Conservation (phyloP, 2,888 invertebrate species). For the Leptogaster cylindrica region DNA sequence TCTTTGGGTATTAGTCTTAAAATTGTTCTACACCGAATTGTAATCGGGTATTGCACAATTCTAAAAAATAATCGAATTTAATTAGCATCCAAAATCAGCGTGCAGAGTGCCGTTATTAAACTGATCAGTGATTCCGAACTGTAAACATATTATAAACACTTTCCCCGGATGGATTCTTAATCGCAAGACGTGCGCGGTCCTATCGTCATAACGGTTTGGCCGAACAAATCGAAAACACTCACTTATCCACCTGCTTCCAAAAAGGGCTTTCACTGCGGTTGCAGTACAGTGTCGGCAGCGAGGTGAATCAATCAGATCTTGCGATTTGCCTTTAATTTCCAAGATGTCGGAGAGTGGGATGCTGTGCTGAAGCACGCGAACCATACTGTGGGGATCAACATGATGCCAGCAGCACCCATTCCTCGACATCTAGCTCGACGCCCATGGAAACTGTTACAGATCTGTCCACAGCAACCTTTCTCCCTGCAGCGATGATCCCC, state of each 20-base stretch:
- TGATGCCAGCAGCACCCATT: too few relatives aligned
- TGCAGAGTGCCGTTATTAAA: slow-evolving; percentile 39
- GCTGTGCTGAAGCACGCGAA: too few relatives aligned
- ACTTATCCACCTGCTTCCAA: slow-evolving; percentile 18
- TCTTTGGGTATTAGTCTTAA: too few relatives aligned
- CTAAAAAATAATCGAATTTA: background rate
- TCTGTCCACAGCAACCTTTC: slow-evolving; percentile 15
- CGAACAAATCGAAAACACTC: background rate
- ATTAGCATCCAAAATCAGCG: slow-evolving; percentile 12
- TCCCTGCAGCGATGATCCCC: background rate
- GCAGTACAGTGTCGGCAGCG: background rate
- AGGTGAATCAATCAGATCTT: slow-evolving; percentile 39
- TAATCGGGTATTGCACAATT: too few relatives aligned
- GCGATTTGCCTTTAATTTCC: too few relatives aligned
- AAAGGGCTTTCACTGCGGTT: slow-evolving; percentile 46
- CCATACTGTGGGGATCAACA: too few relatives aligned
- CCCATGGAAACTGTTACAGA: slow-evolving; percentile 16
- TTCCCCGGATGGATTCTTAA: slow-evolving; percentile 44
- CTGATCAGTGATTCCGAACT: slow-evolving; percentile 47
- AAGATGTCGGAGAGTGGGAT: too few relatives aligned
- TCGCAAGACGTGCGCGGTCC: slow-evolving; percentile 33
- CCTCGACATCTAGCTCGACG: too few relatives aligned
- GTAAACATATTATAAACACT: slow-evolving; percentile 49
- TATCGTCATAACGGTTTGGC: slow-evolving; percentile 11
- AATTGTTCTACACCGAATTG: too few relatives aligned